A percentile compares a stretch with the other conserved stretches of the same genome.
Conservation (phyloP, 2,888 invertebrate genomes). For the Mimas tiliae region DNA sequence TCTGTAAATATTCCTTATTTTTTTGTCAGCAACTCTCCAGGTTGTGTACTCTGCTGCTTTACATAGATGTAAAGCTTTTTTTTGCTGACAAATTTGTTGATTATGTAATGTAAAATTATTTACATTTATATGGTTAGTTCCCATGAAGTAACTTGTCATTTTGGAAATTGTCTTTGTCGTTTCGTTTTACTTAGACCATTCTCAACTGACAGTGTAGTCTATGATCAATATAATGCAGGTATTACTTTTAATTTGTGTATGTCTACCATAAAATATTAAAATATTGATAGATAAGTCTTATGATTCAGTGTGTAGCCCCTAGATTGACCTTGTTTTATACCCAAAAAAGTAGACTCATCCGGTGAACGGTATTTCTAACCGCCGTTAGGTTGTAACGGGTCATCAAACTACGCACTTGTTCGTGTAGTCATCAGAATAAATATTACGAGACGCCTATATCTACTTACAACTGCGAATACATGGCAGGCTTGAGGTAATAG, state of each 20-base stretch:
- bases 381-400: constrained; percentile 9
- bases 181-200: constrained; percentile 17
- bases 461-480: too few species aligned
- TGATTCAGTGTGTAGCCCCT: constrained; percentile 23
- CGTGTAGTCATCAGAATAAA: not conserved
- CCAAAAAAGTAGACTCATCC: not conserved
- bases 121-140: constrained; percentile 18
- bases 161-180: constrained; percentile 23
- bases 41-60: constrained; percentile 1
- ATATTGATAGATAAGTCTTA: constrained; percentile 24
- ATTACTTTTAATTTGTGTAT: constrained; percentile 16
- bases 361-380: constrained; percentile 5
- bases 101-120: constrained; percentile 19
- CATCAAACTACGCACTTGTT: not conserved
- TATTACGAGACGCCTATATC: not conserved
- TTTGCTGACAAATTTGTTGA: constrained; percentile 12
- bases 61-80: constrained; percentile 3
- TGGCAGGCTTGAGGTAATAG: too few species aligned
- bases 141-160: constrained; percentile 15
- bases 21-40: constrained; percentile 33
- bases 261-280: constrained; percentile 25
- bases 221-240: constrained; percentile 7
- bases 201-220: constrained; percentile 23
- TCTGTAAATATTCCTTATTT: constrained; percentile 73
- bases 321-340: constrained; percentile 13